Conservation (phyloP, 2,113 vertebrate species). For the Salvelinus alpinus region DNA sequence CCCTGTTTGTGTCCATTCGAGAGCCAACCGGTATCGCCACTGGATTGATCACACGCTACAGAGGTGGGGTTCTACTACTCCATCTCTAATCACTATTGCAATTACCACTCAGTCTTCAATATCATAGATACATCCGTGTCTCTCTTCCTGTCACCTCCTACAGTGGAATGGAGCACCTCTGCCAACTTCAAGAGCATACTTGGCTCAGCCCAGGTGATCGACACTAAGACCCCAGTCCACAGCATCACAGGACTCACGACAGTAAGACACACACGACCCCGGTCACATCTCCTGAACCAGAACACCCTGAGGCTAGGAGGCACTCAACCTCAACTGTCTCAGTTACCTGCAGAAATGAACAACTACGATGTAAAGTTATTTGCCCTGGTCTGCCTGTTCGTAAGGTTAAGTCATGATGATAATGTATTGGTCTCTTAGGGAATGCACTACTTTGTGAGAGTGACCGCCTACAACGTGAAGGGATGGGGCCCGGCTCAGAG, state of each 20-base stretch:
- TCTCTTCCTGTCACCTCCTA: conserved; percentile 39
- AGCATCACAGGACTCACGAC: conserved; percentile 64
- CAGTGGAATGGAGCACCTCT: conserved; percentile 77
- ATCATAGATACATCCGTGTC: conserved; percentile 8
- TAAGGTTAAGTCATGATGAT: conserved; percentile 39
- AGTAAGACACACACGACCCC: conserved; percentile 50
- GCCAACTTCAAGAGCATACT: conserved; percentile 63
- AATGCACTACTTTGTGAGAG: conserved; percentile 72
- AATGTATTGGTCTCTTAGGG: conserved; percentile 56
- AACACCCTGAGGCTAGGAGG: not conserved
- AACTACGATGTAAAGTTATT: conserved; percentile 23
- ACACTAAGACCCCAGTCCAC: conserved; percentile 64
- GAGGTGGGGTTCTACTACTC: conserved; percentile 50
- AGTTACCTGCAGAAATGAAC: conserved; percentile 43
- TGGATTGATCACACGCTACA: conserved; percentile 71
- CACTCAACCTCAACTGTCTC: conserved; percentile 9
- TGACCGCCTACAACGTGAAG: conserved; percentile 72
- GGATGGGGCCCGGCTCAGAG: conserved; percentile 74
- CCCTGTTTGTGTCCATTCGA: conserved; percentile 65
- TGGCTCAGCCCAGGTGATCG: conserved; percentile 63
- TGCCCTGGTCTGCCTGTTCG: conserved; percentile 21
- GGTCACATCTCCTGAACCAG: not conserved
- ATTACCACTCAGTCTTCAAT: too few species aligned
- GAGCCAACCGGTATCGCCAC: conserved; percentile 48
- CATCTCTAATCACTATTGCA: too few species aligned